Percentiles rank a stretch among this genome's conserved stretches.
phyloP scores from a whole-genome alignment of 2,797 vertebrate genomes.

The Urocyon cinereoargenteus region DNA sequence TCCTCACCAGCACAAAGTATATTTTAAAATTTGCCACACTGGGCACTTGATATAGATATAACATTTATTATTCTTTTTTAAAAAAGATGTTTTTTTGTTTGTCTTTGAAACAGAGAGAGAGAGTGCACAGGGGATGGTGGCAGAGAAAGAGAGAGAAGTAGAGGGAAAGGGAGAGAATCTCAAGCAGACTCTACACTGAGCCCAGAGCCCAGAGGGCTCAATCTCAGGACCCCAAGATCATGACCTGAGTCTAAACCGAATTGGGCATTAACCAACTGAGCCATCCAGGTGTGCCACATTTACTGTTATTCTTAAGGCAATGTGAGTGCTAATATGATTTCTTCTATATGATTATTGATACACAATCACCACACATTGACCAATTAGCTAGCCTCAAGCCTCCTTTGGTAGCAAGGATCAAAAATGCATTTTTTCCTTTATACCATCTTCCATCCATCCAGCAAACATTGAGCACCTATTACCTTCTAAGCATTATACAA shows the following conservation, averaged over 20 bases:
- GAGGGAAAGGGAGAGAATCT: neutral
- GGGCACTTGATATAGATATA: neutral
- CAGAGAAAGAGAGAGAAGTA: neutral
- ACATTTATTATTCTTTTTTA: neutral
- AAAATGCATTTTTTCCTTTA: neutral
- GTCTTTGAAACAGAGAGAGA: no score
- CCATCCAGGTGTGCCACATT: neutral
- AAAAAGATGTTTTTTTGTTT: no score
- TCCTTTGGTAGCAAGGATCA: neutral
- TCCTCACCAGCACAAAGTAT: neutral
- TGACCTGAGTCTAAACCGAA: neutral
- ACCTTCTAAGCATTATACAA: neutral
- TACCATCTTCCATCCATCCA: neutral
- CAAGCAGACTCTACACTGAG: neutral
- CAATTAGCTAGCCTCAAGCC: neutral
- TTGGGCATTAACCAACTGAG: neutral
- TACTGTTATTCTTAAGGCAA: neutral
- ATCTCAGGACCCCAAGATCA: neutral
- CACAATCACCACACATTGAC: accelerated
- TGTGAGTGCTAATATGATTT: neutral
- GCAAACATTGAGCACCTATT: neutral
- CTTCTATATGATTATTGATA: neutral
- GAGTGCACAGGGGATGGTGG: neutral
- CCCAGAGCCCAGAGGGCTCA: neutral
- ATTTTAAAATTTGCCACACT: neutral